Evolutionary conservation across 1,140 invertebrate genomes (phyloP), one percentile per base, ranked within the genome.

Genomic region (Mizuhopecten yessoensis): DNA sequence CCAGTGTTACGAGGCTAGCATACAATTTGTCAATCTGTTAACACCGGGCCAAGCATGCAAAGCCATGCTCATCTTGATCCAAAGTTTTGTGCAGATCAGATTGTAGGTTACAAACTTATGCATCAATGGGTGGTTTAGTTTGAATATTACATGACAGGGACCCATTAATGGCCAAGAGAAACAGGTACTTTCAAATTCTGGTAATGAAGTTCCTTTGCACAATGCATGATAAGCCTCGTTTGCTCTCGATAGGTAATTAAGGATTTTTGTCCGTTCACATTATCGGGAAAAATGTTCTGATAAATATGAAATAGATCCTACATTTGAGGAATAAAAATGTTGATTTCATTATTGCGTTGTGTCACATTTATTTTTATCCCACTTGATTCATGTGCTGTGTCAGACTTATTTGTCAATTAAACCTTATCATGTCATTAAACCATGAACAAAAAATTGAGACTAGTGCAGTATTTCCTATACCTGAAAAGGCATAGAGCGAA

Each of bases 201-300:
- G 57, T 75, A 75, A 75, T 75, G 57, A 75, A 75, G 23, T 29
- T 75, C 57, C n/a, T 75, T 75, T 75, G n/a, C 57, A 29, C n/a
- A 29, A 5, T n/a, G 57, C 15, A 75, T 75, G 57, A 75, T 75
- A 75, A 75, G 57, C 57, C 5, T n/a, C 29, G n/a, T 75, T 75
- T 29, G 45, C n/a, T 39, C 57, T n/a, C 17, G 57, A 75, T 75
- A 9, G 23, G 57, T 75, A 75, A 75, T 75, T 75, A 75, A n/a
- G n/a, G 57, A 7, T 75, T 75, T 75, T 75, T 39, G 36, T 45
- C n/a, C 3, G 57, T 75, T 75, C 17, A 9, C 57, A 29, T 29
- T 29, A 75, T n/a, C 23, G 29, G 57, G 17, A 75, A 75, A 75
- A 75, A n/a, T 75, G 29, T 75, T 45, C 9, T 3, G 20, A 75